Conservation (phyloP, 2,888 invertebrate genomes). For the Mechanitis mazaeus region DNA sequence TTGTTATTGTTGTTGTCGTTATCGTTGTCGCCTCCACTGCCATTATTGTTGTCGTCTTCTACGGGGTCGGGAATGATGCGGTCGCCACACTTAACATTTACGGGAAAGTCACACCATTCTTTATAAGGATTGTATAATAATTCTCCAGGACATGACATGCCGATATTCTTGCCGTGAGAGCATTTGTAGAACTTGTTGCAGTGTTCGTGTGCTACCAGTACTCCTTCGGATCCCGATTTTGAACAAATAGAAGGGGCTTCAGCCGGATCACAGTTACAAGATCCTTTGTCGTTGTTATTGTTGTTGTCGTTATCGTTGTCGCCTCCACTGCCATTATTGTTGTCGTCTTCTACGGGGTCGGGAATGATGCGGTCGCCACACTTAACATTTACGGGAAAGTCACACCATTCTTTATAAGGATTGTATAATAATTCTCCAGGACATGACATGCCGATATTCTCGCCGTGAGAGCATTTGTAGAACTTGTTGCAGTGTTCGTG, state of each 20-base stretch:
- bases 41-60: constrained; percentile 26
- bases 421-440: constrained; percentile 26
- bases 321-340: constrained; percentile 24
- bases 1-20: not conserved
- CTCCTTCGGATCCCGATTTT: not conserved
- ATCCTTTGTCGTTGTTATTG: not conserved
- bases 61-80: constrained; percentile 32
- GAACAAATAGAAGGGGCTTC: not conserved
- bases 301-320: constrained; percentile 1
- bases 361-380: constrained; percentile 28
- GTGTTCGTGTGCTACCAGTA: constrained; percentile 20
- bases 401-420: constrained; percentile 22
- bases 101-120: constrained; percentile 29
- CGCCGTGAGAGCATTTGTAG: constrained; percentile 23
- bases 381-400: constrained; percentile 30
- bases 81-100: constrained; percentile 29
- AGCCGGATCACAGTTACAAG: not conserved
- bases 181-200: constrained; percentile 27
- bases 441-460: constrained; percentile 31
- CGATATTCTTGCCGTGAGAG: constrained; percentile 28
- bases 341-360: constrained; percentile 30
- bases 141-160: constrained; percentile 28
- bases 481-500: constrained; percentile 28
- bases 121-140: constrained; percentile 24
- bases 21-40: constrained; percentile 5